Evolutionary conservation across 2,113 vertebrate genomes (phyloP).

Genomic region (Pelecanoides urinatrix): DNA sequence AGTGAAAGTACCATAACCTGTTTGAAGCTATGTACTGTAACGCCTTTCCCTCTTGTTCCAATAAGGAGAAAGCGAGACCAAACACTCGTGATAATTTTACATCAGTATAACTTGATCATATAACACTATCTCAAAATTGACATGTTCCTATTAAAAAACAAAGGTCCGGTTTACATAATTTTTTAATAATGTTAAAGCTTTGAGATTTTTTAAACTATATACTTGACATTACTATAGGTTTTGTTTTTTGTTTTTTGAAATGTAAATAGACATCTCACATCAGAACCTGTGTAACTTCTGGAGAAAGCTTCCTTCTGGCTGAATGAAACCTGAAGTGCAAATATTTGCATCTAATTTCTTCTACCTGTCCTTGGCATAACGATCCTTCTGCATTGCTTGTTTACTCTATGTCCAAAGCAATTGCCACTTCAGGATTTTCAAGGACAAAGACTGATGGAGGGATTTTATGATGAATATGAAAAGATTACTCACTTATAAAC

Average conservation of each 20-base stretch:
- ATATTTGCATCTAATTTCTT: slow-evolving; percentile 36
- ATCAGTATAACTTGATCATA: neutral
- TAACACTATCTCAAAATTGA: neutral
- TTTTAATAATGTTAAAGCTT: neutral
- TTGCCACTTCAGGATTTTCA: slow-evolving; percentile 14
- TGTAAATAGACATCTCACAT: neutral
- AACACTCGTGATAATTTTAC: neutral
- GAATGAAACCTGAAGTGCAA: slow-evolving; percentile 29
- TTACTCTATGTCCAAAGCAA: slow-evolving; percentile 26
- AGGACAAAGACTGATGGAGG: neutral
- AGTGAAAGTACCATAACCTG: neutral
- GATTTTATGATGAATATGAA: neutral
- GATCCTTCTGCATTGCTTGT: neutral
- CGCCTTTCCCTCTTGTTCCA: neutral
- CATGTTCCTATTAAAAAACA: neutral
- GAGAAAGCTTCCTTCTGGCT: neutral
- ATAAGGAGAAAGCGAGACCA: neutral
- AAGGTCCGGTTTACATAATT: neutral
- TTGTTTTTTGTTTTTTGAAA: neutral
- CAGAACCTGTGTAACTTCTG: neutral
- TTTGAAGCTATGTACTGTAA: neutral
- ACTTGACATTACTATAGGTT: neutral
- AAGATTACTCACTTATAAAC: neutral
- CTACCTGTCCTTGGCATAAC: neutral
- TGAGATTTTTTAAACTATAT: neutral